These are phyloP conservation scores for Dendroctonus valens DNA, from an alignment of 1,140 invertebrate species.

Conservation along the genomic window DNA sequence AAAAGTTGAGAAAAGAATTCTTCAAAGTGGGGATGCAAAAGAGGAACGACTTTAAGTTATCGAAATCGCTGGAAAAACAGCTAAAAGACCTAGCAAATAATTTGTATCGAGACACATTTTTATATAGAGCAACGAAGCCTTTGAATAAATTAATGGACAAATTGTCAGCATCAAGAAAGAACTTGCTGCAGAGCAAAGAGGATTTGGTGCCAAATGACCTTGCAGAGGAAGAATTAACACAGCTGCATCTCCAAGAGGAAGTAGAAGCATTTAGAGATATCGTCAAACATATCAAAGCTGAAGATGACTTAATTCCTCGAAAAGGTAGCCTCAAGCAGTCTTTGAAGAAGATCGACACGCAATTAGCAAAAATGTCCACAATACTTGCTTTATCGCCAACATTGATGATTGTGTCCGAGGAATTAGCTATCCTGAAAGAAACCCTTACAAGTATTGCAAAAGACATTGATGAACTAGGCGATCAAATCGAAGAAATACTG, in stretches of 20 bases:
- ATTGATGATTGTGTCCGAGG: background rate
- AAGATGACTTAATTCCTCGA: slow-evolving; percentile 21
- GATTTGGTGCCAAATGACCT: background rate
- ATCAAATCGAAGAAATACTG: slow-evolving; percentile 19
- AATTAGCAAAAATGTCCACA: background rate
- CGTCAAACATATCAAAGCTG: slow-evolving; percentile 20
- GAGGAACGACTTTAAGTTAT: slow-evolving; percentile 30
- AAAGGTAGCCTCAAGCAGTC: slow-evolving; percentile 11
- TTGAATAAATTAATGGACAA: slow-evolving; percentile 16
- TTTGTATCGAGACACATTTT: slow-evolving; percentile 24
- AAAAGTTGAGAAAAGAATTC: slow-evolving; percentile 7
- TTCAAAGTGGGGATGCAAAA: slow-evolving; percentile 16
- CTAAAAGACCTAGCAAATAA: slow-evolving; percentile 12
- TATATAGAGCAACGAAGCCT: slow-evolving; percentile 15
- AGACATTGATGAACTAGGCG: slow-evolving; percentile 26
- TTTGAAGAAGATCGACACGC: slow-evolving; percentile 14
- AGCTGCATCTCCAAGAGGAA: slow-evolving; percentile 6
- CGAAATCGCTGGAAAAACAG: slow-evolving; percentile 10
- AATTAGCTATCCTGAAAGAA: slow-evolving; percentile 6
- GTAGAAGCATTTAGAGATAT: slow-evolving; percentile 16
- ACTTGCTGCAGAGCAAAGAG: slow-evolving; percentile 1
- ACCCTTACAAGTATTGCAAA: slow-evolving; percentile 14
- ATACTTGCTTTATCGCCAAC: background rate
- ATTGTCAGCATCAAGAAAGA: slow-evolving; percentile 11
- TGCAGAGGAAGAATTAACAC: background rate